Conservation (phyloP, 2,797 vertebrate genomes). For the Buceros bicornis region DNA sequence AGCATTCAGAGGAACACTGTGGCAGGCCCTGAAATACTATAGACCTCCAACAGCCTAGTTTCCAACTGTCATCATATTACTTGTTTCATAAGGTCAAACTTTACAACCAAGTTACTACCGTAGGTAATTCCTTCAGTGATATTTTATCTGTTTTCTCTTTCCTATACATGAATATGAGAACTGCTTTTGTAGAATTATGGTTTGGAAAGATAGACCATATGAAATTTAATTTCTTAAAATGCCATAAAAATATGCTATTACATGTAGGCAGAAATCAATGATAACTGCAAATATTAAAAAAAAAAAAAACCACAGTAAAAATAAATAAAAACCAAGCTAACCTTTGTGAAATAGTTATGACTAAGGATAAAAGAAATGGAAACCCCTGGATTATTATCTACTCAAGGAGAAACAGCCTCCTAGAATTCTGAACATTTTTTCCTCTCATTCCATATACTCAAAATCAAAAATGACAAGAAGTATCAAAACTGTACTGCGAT, state of each 20-base stretch:
- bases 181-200: not conserved
- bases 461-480: not conserved
- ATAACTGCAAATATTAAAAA: not conserved
- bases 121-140: constrained; percentile 19
- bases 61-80: constrained; percentile 39
- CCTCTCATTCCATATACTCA: not conserved
- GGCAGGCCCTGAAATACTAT: not conserved
- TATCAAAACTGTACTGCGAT: not conserved
- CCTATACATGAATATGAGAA: not conserved
- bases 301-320: not conserved
- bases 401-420: not conserved
- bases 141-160: constrained; percentile 53
- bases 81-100: constrained; percentile 81
- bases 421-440: not conserved
- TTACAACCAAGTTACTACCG: constrained; percentile 68
- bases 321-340: not conserved
- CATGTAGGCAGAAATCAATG: not conserved
- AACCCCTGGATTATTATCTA: not conserved
- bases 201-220: not conserved
- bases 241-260: not conserved
- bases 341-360: not conserved
- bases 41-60: not conserved
- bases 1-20: not conserved
- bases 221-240: not conserved
- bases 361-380: not conserved